Base-by-base conservation (phyloP, 2,797 vertebrate genomes). In the Sebastes reedi region DNA sequence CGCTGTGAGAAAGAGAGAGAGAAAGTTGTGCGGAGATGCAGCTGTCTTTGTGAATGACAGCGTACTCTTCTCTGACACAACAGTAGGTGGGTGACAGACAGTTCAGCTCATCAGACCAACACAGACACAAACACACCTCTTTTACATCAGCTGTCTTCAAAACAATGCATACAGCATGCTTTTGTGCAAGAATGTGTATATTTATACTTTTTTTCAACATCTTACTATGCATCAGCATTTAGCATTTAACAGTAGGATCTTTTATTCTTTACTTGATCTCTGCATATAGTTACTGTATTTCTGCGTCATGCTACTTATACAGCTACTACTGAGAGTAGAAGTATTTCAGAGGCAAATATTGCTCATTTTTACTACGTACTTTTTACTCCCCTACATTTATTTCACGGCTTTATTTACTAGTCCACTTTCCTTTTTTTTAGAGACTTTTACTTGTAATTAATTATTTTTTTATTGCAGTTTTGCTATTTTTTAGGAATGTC, bases 31-130 rank as follows among this genome's bases (percentile, higher is more conserved):
- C 6, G n/a, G 72, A 56, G 70, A 73, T 61, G 67, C 80, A 75
- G 80, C 86, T 71, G 82, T 82, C 83, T 90, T 10, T 70, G 27
- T 79, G 88, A 87, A 83, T 85, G 83, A 80, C 62, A 42, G 79
- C 54, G 4, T 7, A 52, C 56, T 69, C 64, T 59, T 86, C 69
- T 65, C 69, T 86, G 82, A 80, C 80, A 46, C 64, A 80, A 13
- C 84, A 3, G 80, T 76, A 67, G 75, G 75, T 55, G 84, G 66
- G 69, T 77, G 77, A 78, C 82, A 85, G 77, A 79, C 82, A 79
- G 85, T 75, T 82, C 65, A 66, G 69, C 79, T 89, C 73, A 80
- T 85, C 79, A 88, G 50, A 62, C 65, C 46, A 74, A 29, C 42
- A 62, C 22, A 52, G 42, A 62, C 52, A 70, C 62, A 70, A 60